Conservation (phyloP, 1,140 invertebrate species). For the Drosophila seguyi region DNA sequence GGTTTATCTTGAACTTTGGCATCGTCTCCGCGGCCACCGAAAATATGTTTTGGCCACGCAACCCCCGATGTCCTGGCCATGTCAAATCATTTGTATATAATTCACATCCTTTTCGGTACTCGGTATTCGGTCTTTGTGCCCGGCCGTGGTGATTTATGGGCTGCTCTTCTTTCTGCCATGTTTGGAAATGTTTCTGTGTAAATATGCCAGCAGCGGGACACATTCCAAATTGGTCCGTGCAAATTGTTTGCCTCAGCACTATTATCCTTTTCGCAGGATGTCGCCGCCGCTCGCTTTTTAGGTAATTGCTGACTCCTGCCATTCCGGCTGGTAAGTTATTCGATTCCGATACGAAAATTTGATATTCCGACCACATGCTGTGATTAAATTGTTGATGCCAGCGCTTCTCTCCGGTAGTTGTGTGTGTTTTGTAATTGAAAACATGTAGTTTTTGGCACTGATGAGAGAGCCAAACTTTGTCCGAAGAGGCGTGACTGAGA, state of each 20-base stretch:
- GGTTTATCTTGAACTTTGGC: conserved; percentile 67
- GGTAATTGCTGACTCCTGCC: conserved; percentile 80
- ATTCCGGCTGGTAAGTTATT: conserved; percentile 66
- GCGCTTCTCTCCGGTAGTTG: conserved; percentile 28
- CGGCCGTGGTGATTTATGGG: conserved; percentile 71
- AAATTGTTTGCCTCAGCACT: conserved; percentile 78
- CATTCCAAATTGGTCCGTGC: conserved; percentile 64
- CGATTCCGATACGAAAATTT: conserved; percentile 76
- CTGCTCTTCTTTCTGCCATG: conserved; percentile 54
- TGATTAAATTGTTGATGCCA: conserved; percentile 75
- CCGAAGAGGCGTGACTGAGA: conserved; percentile 59
- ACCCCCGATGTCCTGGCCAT: conserved; percentile 51
- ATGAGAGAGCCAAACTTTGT: conserved; percentile 22
- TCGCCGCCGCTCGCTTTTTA: conserved; percentile 55
- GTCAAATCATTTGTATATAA: conserved; percentile 84
- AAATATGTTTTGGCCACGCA: conserved; percentile 28
- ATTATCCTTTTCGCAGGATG: conserved; percentile 76
- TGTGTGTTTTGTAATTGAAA: conserved; percentile 68
- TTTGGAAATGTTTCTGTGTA: conserved; percentile 57
- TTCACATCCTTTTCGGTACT: conserved; percentile 74
- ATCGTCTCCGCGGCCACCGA: conserved; percentile 51
- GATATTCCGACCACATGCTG: conserved; percentile 83
- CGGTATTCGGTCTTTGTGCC: conserved; percentile 41
- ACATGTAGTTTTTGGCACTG: conserved; percentile 67
- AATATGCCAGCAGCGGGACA: conserved; percentile 57